Conservation (phyloP, 2,888 invertebrate genomes). For the Pachydiplax longipennis region DNA sequence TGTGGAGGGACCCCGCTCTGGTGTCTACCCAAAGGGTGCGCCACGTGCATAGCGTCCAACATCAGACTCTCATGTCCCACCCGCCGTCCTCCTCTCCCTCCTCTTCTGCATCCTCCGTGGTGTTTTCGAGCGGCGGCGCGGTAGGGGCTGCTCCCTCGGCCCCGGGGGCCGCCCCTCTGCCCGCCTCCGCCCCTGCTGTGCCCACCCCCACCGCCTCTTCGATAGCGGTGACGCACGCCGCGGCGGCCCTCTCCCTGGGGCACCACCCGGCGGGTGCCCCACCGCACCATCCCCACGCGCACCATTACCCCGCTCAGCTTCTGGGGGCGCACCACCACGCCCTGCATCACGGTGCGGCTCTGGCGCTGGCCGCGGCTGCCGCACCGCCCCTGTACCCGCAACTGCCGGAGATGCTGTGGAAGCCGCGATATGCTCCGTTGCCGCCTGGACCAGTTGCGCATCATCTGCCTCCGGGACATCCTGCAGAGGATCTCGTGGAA, state of each 20-base stretch:
- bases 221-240: constrained; percentile 57
- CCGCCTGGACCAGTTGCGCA: constrained; percentile 53
- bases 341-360: constrained; percentile 47
- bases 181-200: constrained; percentile 52
- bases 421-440: constrained; percentile 64
- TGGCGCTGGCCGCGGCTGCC: constrained; percentile 46
- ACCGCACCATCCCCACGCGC: constrained; percentile 52
- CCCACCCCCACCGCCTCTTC: constrained; percentile 53
- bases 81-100: constrained; percentile 55
- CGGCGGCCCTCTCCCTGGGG: constrained; percentile 54
- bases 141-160: constrained; percentile 51
- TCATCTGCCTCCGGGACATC: constrained; percentile 49
- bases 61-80: constrained; percentile 62
- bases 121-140: constrained; percentile 65
- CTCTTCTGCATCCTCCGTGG: constrained; percentile 55
- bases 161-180: constrained; percentile 50
- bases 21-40: constrained; percentile 60
- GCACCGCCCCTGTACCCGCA: constrained; percentile 52
- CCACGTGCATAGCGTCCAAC: constrained; percentile 70
- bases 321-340: constrained; percentile 52
- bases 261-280: constrained; percentile 56
- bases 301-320: constrained; percentile 59
- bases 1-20: constrained; percentile 68
- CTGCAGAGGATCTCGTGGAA: constrained; percentile 63
- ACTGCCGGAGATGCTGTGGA: constrained; percentile 66